Evolutionary conservation across 2,113 vertebrate species (phyloP).

Genomic region (Neofelis nebulosa): DNA sequence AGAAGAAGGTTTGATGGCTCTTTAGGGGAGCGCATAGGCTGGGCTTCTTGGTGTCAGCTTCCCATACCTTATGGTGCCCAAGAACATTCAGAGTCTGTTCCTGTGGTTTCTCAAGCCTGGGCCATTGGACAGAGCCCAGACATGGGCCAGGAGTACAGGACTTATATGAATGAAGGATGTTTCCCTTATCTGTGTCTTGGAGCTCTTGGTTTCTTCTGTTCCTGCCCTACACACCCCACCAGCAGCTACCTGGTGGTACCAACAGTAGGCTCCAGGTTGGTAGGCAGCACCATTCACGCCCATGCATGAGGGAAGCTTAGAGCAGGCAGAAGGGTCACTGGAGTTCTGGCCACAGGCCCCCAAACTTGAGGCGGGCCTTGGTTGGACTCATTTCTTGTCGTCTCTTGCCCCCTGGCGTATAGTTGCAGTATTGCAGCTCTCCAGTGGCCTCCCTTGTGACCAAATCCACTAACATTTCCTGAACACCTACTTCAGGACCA

Average conservation of each 20-base stretch:
- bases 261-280: background rate
- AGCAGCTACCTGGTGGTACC: background rate
- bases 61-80: background rate
- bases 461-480: background rate
- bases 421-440: background rate
- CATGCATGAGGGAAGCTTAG: background rate
- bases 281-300: background rate
- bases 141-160: background rate
- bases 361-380: background rate
- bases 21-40: background rate
- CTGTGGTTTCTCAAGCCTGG: background rate
- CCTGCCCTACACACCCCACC: background rate
- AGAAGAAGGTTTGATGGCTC: background rate
- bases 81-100: background rate
- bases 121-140: background rate
- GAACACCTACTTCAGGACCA: background rate
- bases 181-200: background rate
- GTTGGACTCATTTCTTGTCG: background rate
- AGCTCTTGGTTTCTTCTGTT: background rate
- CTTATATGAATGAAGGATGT: background rate
- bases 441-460: background rate
- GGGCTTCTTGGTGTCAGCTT: background rate
- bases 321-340: background rate
- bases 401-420: constrained; percentile 61
- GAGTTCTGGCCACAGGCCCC: background rate